Evolutionary conservation across 2,797 vertebrate species (phyloP).

Genomic region (Molossus molossus): DNA sequence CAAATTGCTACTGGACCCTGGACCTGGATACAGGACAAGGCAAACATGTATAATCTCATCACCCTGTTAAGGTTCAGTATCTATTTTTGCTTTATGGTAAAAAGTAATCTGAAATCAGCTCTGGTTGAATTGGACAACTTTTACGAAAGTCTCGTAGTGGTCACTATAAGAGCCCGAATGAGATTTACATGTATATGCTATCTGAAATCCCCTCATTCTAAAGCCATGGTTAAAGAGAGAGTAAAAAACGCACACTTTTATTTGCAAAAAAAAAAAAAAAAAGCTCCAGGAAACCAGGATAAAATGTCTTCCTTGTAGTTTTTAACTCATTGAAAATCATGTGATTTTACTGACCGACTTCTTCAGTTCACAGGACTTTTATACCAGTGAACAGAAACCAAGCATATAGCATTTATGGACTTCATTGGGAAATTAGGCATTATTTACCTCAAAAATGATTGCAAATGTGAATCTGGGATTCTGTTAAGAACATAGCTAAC

Average conservation of each 20-base stretch:
- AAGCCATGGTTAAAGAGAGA: conserved; percentile 40
- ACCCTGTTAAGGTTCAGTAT: conserved; percentile 48
- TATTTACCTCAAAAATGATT: conserved; percentile 76
- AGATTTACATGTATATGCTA: conserved; percentile 33
- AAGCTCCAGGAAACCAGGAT: conserved; percentile 23
- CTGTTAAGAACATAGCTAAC: conserved; percentile 83
- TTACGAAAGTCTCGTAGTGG: background rate
- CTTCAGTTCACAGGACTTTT: conserved; percentile 33
- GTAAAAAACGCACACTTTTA: conserved; percentile 55
- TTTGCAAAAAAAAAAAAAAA: conserved; percentile 78
- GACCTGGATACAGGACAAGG: background rate
- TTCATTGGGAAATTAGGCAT: conserved; percentile 82
- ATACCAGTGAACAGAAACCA: conserved; percentile 70
- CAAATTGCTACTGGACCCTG: background rate
- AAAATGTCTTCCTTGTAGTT: conserved; percentile 69
- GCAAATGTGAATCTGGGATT: conserved; percentile 81
- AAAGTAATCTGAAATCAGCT: conserved; percentile 57
- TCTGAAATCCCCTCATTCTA: conserved; percentile 41
- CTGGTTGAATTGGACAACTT: conserved; percentile 14
- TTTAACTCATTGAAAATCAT: conserved; percentile 67
- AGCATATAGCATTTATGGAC: conserved; percentile 14
- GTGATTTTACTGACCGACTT: conserved; percentile 25
- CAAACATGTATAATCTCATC: background rate
- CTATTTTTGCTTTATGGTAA: conserved; percentile 59
- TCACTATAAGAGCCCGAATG: background rate